A percentile compares a stretch with the other conserved stretches of the same genome.
Conservation (phyloP, 2,888 invertebrate species). For the Nycteola revayana region DNA sequence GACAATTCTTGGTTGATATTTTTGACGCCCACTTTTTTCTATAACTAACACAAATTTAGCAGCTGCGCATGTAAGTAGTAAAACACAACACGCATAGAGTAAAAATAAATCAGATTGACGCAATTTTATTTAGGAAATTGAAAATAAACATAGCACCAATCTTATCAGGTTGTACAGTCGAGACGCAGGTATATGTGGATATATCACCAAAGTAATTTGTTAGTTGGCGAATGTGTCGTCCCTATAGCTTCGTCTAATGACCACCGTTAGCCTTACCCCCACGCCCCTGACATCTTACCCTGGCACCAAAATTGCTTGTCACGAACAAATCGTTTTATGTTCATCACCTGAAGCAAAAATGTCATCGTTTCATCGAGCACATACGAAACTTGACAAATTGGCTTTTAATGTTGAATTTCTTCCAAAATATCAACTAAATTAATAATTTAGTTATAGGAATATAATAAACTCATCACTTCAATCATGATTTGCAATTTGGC, state of each 20-base stretch:
- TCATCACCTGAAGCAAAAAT: constrained; percentile 48
- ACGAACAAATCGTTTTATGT: constrained; percentile 65
- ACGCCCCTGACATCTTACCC: constrained; percentile 53
- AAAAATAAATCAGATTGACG: constrained; percentile 13
- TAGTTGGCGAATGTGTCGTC: constrained; percentile 78
- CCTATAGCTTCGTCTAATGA: constrained; percentile 70
- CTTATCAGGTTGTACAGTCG: constrained; percentile 70
- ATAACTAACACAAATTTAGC: no score
- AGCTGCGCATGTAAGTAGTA: constrained; percentile 25
- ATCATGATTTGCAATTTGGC: constrained; percentile 29
- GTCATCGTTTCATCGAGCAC: constrained; percentile 52
- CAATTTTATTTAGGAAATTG: no score
- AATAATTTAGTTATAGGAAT: no score
- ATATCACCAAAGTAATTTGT: constrained; percentile 68
- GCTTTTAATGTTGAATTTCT: constrained; percentile 39
- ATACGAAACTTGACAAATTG: constrained; percentile 42
- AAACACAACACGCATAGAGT: constrained; percentile 16
- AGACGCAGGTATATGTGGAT: constrained; percentile 55
- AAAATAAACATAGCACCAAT: no score
- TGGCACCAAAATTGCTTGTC: constrained; percentile 68
- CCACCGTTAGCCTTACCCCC: constrained; percentile 58
- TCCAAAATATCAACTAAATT: constrained; percentile 25
- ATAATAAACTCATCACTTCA: constrained; percentile 24
- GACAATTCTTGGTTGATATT: no score
- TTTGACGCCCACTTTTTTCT: no score